Base-by-base conservation (phyloP, 2,797 vertebrate species). In the Cuculus canorus region DNA sequence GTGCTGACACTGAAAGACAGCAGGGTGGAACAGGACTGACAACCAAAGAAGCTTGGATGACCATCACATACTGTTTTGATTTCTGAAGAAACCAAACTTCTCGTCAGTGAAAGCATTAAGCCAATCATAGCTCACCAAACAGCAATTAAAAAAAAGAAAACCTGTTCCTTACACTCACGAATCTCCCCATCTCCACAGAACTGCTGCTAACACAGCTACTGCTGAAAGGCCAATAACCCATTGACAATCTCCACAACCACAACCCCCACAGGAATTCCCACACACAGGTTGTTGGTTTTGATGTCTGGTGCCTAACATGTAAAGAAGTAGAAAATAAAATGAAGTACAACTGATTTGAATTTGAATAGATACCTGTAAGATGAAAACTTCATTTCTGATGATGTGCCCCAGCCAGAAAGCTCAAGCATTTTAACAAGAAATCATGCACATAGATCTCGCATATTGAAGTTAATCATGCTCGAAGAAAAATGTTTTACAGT, bases 381-480 rank as follows among this genome's bases (percentile, higher is more conserved):
- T 16, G 28, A 41, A 16, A 61, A 71, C n/a, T 63, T 57, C 18
- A 39, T 18, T 66, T 57, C 59, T 82, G 54, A 53, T 19, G n/a
- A 64, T 15, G 50, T 9, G 77, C 15, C 30, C 45, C 79, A 19
- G 61, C 41, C 73, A 63, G 52, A 19, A 71, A 70, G 68, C 65
- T 80, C 25, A 54, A 59, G 47, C 13, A 65, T 22, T 83, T 61
- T 19, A 91, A 59, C 25, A 76, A 56, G 39, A 9, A n/a, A 41
- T 23, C 0, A 0, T 7, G 70, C 52, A 48, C 32, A 6, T 1
- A 19, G 10, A 64, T 35, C 71, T 52, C n/a, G 18, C 60, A 47
- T 37, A 48, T 2, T 1, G 7, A 89, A 82, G 60, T 37, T 14
- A 19, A 47, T 71, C 50, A 18, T 3, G 25, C 75, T 71, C 48